Conservation (phyloP, 2,888 invertebrate genomes). For the Lithophane ornitopus region DNA sequence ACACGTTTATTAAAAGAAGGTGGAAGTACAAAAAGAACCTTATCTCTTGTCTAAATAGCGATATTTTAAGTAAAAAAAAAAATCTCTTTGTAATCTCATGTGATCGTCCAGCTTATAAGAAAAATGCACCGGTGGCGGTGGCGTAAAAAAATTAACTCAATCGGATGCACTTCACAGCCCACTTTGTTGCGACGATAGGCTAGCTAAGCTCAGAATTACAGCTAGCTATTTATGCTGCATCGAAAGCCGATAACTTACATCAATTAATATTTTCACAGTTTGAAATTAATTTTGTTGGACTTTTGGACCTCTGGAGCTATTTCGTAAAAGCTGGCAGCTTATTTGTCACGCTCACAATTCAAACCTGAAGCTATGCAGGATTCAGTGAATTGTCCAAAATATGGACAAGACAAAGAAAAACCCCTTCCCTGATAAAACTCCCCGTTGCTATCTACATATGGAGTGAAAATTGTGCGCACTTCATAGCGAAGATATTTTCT, state of each 20-base stretch:
- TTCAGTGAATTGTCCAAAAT: too few relatives aligned
- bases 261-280: not conserved
- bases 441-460: too few relatives aligned
- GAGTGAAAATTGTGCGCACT: too few relatives aligned
- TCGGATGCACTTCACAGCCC: constrained; percentile 43
- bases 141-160: constrained; percentile 37
- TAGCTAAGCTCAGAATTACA: not conserved
- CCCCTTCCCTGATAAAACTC: too few relatives aligned
- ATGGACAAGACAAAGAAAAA: too few relatives aligned
- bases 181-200: constrained; percentile 7
- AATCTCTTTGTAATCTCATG: constrained; percentile 13
- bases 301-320: not conserved
- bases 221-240: not conserved
- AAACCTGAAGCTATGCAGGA: too few relatives aligned
- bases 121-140: constrained; percentile 24
- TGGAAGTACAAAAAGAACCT: not conserved
- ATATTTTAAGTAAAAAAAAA: too few relatives aligned
- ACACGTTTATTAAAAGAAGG: not conserved
- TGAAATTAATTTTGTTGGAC: not conserved
- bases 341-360: not conserved
- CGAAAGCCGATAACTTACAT: not conserved
- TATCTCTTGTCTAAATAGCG: not conserved
- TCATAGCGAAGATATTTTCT: not conserved
- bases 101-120: constrained; percentile 21
- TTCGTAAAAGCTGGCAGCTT: not conserved